These are phyloP conservation scores for Verasper variegatus DNA, from an alignment of 2,113 vertebrate genomes.

Conservation along the genomic window DNA sequence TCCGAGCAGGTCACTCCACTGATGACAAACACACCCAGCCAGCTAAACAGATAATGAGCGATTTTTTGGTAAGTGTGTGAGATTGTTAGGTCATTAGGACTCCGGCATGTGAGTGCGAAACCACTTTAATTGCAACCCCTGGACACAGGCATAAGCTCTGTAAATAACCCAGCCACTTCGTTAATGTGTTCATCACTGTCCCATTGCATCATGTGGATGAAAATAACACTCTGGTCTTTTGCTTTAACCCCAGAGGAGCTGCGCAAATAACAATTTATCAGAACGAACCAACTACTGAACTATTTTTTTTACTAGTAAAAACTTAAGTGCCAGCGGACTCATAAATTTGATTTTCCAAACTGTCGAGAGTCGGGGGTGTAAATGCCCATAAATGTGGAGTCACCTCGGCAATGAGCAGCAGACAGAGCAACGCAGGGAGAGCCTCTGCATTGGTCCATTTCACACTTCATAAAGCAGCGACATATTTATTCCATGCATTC, in stretches of 20 bases:
- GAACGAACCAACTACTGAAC: slow-evolving; percentile 60
- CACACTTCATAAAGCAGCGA: slow-evolving; percentile 76
- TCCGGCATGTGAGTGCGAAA: slow-evolving; percentile 50
- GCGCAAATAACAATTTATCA: slow-evolving; percentile 43
- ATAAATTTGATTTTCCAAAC: slow-evolving; percentile 66
- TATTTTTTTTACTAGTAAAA: slow-evolving; percentile 59
- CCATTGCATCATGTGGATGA: slow-evolving; percentile 52
- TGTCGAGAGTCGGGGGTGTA: slow-evolving; percentile 52
- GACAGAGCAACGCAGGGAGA: slow-evolving; percentile 43
- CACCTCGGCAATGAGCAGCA: slow-evolving; percentile 68
- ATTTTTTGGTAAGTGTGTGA: slow-evolving; percentile 76
- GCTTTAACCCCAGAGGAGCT: slow-evolving; percentile 47
- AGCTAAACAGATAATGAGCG: slow-evolving; percentile 66
- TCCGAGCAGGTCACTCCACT: slow-evolving; percentile 22
- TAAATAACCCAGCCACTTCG: slow-evolving; percentile 62
- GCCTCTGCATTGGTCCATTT: slow-evolving; percentile 70
- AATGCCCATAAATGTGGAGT: slow-evolving; percentile 71
- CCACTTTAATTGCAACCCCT: slow-evolving; percentile 76
- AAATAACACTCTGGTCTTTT: slow-evolving; percentile 49
- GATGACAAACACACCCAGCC: slow-evolving; percentile 58
- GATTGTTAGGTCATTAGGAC: slow-evolving; percentile 68
- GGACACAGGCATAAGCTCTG: slow-evolving; percentile 59
- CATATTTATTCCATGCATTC: slow-evolving; percentile 75
- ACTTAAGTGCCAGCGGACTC: slow-evolving; percentile 43
- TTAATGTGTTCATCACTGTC: slow-evolving; percentile 68